A percentile compares a stretch with the other conserved stretches of the same genome.
These are phyloP conservation scores for Ectemnius continuus DNA, from an alignment of 2,888 invertebrate genomes.

Conservation along the genomic window DNA sequence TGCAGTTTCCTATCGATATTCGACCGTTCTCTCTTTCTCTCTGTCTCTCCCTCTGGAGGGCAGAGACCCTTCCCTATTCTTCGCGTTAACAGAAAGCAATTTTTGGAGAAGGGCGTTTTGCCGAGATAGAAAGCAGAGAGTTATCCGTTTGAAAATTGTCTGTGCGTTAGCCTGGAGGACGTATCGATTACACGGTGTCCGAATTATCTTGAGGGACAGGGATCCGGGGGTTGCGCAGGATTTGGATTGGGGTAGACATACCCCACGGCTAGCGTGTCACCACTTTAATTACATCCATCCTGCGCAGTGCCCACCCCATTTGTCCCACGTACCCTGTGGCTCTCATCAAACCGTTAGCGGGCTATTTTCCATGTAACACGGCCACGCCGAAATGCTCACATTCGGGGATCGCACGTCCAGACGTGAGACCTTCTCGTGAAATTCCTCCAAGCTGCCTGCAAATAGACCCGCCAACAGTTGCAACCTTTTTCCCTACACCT, in stretches of 20 bases:
- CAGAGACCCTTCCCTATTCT: not conserved
- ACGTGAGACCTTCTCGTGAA: not conserved
- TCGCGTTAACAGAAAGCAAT: not conserved
- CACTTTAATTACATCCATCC: slow-evolving; percentile 77
- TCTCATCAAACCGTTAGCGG: slow-evolving; percentile 65
- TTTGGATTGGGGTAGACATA: slow-evolving; percentile 70
- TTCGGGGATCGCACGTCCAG: slow-evolving; percentile 53
- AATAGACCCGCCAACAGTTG: too few species aligned
- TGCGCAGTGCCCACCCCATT: slow-evolving; percentile 62
- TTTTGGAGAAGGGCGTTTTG: slow-evolving; percentile 30
- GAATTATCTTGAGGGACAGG: slow-evolving; percentile 73
- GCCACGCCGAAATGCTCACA: slow-evolving; percentile 59
- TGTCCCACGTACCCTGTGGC: slow-evolving; percentile 60
- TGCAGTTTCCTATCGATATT: not conserved
- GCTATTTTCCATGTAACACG: slow-evolving; percentile 63
- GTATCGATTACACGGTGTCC: slow-evolving; percentile 74
- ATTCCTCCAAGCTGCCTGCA: too few species aligned
- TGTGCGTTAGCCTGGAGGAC: slow-evolving; percentile 64
- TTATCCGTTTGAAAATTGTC: slow-evolving; percentile 65
- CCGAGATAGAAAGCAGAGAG: slow-evolving; percentile 42
- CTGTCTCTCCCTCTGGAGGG: not conserved
- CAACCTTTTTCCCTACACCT: too few species aligned
- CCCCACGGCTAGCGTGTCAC: slow-evolving; percentile 75
- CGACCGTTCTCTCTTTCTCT: not conserved
- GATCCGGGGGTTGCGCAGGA: slow-evolving; percentile 68